Percentiles rank a stretch among this genome's conserved stretches.
Evolutionary conservation across 2,113 vertebrate species (phyloP).

Genomic region (Phalacrocorax pelagicus): DNA sequence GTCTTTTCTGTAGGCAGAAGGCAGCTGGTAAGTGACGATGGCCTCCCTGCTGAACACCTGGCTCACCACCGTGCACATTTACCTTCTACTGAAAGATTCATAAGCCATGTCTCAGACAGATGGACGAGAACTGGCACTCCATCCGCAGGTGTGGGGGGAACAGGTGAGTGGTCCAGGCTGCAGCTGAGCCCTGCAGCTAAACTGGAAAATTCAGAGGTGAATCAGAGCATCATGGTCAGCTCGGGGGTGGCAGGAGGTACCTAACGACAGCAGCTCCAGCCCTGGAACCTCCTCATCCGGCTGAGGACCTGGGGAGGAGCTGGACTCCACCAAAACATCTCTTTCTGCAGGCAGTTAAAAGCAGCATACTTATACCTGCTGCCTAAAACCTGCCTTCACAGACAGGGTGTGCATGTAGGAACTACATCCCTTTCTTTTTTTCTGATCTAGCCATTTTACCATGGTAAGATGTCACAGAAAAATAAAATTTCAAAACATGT

Average conservation of each 20-base stretch:
- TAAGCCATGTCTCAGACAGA: neutral
- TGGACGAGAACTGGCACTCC: neutral
- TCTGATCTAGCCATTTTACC: neutral
- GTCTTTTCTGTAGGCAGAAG: neutral
- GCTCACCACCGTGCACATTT: neutral
- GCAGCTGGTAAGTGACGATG: neutral
- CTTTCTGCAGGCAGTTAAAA: neutral
- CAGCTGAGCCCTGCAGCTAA: neutral
- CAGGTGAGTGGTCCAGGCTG: neutral
- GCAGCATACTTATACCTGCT: neutral
- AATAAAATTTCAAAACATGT: neutral
- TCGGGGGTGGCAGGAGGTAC: neutral
- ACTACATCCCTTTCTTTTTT: neutral
- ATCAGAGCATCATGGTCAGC: neutral
- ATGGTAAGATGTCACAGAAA: neutral
- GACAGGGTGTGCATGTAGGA: neutral
- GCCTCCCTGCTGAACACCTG: neutral
- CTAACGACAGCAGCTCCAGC: neutral
- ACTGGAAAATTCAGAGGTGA: neutral
- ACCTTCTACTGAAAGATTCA: neutral
- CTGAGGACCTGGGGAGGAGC: neutral
- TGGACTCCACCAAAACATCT: neutral
- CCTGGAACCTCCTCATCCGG: neutral
- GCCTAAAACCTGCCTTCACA: neutral
- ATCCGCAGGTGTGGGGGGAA: fast-evolving